phyloP scores from a whole-genome alignment of 23 tunicate species.

The Botrylloides violaceus region DNA sequence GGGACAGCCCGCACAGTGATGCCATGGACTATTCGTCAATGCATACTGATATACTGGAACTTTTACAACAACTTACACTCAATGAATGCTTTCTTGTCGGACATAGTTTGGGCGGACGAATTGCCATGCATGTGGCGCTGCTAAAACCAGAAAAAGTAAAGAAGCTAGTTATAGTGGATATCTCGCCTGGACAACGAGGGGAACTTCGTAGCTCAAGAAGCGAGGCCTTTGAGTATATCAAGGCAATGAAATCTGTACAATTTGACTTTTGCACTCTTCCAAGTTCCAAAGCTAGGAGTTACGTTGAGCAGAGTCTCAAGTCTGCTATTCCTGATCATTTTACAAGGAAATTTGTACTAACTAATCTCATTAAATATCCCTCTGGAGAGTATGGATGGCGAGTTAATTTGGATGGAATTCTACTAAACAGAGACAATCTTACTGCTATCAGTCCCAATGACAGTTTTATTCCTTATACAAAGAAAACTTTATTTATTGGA shows the following conservation, averaged over 20 bases:
- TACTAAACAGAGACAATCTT: background rate
- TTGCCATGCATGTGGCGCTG: conserved; percentile 71
- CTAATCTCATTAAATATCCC: conserved; percentile 22
- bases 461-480: conserved; percentile 24
- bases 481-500: conserved; percentile 32
- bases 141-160: conserved; percentile 44
- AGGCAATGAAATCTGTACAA: conserved; percentile 57
- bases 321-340: conserved; percentile 11
- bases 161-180: conserved; percentile 65
- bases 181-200: conserved; percentile 37
- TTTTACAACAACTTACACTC: conserved; percentile 33
- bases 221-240: conserved; percentile 36
- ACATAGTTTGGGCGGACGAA: conserved; percentile 84
- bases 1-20: conserved; percentile 58
- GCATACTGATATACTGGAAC: conserved; percentile 37
- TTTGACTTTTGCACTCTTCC: conserved; percentile 8
- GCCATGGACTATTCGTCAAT: conserved; percentile 40
- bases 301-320: background rate
- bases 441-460: background rate
- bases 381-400: conserved; percentile 47
- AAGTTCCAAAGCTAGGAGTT: background rate
- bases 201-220: background rate
- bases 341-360: conserved; percentile 34
- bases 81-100: conserved; percentile 72
- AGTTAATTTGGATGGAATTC: conserved; percentile 33